A percentile compares a stretch with the other conserved stretches of the same genome.
Conservation (phyloP, 2,113 vertebrate species). For the Rostratula benghalensis region DNA sequence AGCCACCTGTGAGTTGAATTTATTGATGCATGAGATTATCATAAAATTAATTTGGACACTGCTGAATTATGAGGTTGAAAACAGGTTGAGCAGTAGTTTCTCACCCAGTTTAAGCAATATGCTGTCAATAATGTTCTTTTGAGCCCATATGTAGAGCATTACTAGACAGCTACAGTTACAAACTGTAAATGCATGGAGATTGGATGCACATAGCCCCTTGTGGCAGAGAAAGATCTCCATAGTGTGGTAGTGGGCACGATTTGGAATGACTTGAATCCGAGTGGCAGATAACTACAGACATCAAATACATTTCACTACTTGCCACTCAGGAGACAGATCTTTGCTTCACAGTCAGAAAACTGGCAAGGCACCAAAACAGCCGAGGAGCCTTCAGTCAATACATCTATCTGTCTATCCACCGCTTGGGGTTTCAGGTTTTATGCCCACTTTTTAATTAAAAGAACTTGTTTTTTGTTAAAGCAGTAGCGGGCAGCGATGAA, state of each 20-base stretch:
- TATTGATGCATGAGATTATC: conserved; percentile 70
- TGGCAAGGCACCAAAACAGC: background rate
- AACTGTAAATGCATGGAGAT: conserved; percentile 6
- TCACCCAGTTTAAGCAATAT: conserved; percentile 23
- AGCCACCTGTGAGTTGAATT: conserved; percentile 63
- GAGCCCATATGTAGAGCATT: conserved; percentile 28
- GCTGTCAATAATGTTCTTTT: conserved; percentile 34
- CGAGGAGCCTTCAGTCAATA: background rate
- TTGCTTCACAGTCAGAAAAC: background rate
- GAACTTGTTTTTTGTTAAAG: background rate
- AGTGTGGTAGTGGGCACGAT: background rate
- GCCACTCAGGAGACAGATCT: conserved; percentile 8
- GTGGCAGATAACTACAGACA: background rate
- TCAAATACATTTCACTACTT: background rate
- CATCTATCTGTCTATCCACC: background rate
- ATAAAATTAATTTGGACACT: conserved; percentile 75
- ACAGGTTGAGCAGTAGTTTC: conserved; percentile 53
- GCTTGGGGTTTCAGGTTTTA: background rate
- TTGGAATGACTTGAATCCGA: background rate
- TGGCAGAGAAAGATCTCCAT: background rate
- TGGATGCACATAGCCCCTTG: background rate
- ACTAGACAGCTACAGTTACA: conserved; percentile 26
- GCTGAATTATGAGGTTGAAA: conserved; percentile 67
- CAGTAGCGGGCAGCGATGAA: background rate
- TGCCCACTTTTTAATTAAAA: background rate